These are phyloP conservation scores for Noctua pronuba DNA, from an alignment of 2,888 invertebrate species.

Conservation along the genomic window DNA sequence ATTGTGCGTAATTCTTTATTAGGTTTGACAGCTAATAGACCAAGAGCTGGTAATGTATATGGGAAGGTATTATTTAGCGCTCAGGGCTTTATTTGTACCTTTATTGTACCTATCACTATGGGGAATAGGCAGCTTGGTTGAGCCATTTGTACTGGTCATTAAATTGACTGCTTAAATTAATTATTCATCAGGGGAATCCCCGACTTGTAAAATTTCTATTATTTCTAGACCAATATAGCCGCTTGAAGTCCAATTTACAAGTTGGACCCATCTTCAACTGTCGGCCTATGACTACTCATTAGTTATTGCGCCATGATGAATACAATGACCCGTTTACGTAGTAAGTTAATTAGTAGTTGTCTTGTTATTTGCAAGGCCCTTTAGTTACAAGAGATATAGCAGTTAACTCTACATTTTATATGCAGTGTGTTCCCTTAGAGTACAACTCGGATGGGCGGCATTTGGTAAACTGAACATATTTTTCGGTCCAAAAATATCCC, in stretches of 20 bases:
- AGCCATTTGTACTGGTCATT: not conserved
- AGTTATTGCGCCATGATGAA: not conserved
- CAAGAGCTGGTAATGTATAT: conserved; percentile 21
- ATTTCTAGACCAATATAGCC: not conserved
- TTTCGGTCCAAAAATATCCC: too few relatives aligned
- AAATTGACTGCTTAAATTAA: not conserved
- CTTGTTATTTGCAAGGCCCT: not conserved
- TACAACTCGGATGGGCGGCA: too few relatives aligned
- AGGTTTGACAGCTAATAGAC: not conserved
- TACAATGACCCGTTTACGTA: not conserved
- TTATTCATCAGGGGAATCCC: not conserved
- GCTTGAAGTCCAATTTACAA: not conserved
- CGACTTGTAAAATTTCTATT: not conserved
- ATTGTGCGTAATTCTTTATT: conserved; percentile 60
- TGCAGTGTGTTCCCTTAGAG: not conserved
- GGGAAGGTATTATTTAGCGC: not conserved
- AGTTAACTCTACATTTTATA: not conserved
- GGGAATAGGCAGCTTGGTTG: not conserved
- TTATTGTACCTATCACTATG: not conserved
- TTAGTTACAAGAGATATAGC: not conserved
- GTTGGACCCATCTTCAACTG: too few relatives aligned
- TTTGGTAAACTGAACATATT: too few relatives aligned
- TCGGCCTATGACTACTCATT: not conserved
- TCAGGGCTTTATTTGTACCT: not conserved
- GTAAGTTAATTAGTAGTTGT: not conserved